Conservation (phyloP, 2,113 vertebrate species). For the Alligator mississippiensis region DNA sequence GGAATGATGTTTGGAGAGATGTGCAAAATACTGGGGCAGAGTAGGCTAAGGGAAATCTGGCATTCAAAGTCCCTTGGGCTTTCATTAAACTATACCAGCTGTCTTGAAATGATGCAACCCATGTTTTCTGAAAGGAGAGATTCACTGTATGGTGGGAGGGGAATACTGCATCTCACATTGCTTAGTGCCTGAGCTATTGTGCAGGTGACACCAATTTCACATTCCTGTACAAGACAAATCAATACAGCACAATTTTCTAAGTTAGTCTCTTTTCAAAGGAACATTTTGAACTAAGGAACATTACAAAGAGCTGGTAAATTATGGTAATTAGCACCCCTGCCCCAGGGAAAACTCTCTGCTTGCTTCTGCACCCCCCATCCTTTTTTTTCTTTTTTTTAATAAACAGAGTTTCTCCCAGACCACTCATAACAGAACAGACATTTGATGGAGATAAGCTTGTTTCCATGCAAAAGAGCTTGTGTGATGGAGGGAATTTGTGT, state of each 20-base stretch:
- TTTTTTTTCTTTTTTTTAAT: neutral
- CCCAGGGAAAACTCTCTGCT: neutral
- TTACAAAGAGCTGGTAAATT: conserved; percentile 17
- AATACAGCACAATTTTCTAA: neutral
- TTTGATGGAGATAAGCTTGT: conserved; percentile 9
- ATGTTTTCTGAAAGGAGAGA: neutral
- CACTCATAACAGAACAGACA: neutral
- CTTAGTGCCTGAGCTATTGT: neutral
- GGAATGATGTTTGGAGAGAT: neutral
- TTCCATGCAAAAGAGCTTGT: neutral
- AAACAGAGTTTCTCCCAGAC: neutral
- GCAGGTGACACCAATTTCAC: neutral
- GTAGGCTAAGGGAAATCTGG: neutral
- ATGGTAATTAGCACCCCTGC: neutral
- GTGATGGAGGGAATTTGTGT: neutral
- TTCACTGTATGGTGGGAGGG: neutral
- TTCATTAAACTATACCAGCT: neutral
- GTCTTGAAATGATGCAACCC: neutral
- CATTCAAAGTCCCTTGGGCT: neutral
- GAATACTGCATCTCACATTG: neutral
- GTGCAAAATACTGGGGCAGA: neutral
- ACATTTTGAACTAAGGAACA: neutral
- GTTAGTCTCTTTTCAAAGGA: neutral
- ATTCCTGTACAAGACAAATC: neutral
- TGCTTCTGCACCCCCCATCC: neutral